Evolutionary conservation across 2,113 vertebrate genomes (phyloP).

Genomic region (Calypte anna): DNA sequence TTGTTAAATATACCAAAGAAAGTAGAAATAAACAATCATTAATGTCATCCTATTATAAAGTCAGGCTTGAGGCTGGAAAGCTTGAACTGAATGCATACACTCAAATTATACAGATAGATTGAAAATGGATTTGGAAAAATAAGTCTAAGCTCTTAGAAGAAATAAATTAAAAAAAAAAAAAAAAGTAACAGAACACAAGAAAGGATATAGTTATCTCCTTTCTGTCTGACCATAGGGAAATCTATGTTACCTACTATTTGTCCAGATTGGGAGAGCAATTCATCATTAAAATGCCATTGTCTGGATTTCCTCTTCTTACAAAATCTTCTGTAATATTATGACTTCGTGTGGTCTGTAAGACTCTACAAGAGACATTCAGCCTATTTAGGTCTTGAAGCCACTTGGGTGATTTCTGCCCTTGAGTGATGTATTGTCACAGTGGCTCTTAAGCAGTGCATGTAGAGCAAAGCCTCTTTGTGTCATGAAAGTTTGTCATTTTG

Average conservation of each 20-base stretch:
- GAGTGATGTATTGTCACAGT: background rate
- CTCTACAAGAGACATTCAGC: background rate
- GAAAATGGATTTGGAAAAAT: background rate
- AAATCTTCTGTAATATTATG: background rate
- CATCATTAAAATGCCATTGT: background rate
- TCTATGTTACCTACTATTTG: background rate
- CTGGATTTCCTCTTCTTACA: background rate
- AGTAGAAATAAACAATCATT: background rate
- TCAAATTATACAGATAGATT: background rate
- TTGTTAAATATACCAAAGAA: background rate
- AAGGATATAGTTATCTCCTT: background rate
- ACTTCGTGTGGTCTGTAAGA: background rate
- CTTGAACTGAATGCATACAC: background rate
- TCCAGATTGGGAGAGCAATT: background rate
- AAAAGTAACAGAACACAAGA: background rate
- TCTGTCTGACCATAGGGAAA: background rate
- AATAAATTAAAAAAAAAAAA: background rate
- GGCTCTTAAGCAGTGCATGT: background rate
- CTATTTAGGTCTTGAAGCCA: background rate
- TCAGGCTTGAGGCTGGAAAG: background rate
- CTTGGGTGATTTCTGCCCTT: background rate
- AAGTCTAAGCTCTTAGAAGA: background rate
- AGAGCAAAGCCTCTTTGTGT: background rate
- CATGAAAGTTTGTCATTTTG: background rate
- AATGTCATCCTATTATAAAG: constrained; percentile 11